These are phyloP conservation scores for Amblyopsis rosae DNA, from an alignment of 2,113 vertebrate genomes.

Conservation along the genomic window DNA sequence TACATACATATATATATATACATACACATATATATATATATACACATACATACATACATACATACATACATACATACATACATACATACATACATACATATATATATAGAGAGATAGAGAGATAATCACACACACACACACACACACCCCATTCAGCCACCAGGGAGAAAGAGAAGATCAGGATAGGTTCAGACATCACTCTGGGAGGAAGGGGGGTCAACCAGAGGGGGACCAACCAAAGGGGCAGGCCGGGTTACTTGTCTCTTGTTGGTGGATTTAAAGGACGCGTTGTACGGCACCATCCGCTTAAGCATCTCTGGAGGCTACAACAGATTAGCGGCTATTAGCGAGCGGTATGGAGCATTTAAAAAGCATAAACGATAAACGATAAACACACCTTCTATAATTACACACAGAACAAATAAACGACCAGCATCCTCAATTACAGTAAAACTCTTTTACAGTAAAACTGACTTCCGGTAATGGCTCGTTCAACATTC, in stretches of 20 bases:
- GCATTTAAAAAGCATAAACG: not conserved
- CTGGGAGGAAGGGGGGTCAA: not conserved
- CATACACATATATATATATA: too few relatives aligned
- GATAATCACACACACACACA: not conserved
- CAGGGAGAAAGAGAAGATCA: not conserved
- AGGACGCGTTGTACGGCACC: slow-evolving; percentile 97
- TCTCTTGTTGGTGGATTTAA: slow-evolving; percentile 85
- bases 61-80: too few relatives aligned
- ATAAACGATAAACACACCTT: not conserved
- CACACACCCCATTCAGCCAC: slow-evolving; percentile 5
- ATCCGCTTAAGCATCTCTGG: slow-evolving; percentile 98
- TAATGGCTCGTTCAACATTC: too few relatives aligned
- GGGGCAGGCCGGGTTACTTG: slow-evolving; percentile 78
- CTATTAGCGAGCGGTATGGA: not conserved
- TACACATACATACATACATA: too few relatives aligned
- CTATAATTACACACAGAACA: not conserved
- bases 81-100: too few relatives aligned
- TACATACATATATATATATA: too few relatives aligned
- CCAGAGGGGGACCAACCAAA: not conserved
- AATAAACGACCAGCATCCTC: too few relatives aligned
- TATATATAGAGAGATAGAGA: too few relatives aligned
- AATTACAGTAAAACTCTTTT: too few relatives aligned
- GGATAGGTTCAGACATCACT: slow-evolving; percentile 28
- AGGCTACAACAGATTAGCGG: slow-evolving; percentile 81
- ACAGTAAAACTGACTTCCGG: too few relatives aligned